phyloP scores from a whole-genome alignment of 2,113 vertebrate species.

The Urocolius indicus region DNA sequence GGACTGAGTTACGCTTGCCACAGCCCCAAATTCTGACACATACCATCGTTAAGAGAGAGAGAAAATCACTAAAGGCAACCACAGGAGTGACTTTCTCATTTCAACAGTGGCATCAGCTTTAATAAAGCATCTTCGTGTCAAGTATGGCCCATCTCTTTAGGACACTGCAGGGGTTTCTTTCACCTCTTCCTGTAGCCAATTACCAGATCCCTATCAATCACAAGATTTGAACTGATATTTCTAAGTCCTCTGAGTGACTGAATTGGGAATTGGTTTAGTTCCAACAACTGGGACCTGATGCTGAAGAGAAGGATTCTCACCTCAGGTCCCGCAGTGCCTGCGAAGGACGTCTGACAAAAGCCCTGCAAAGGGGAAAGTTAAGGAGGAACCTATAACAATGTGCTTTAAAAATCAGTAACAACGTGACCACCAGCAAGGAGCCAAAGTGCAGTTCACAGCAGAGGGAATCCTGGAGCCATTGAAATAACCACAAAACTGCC shows the following conservation, averaged over 20 bases:
- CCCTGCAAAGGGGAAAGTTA: neutral
- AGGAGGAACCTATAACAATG: neutral
- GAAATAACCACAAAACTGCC: neutral
- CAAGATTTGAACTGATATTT: neutral
- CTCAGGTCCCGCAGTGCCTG: neutral
- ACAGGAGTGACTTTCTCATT: neutral
- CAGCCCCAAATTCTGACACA: neutral
- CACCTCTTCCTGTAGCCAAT: neutral
- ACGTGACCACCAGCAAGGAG: accelerated
- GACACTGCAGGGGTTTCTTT: neutral
- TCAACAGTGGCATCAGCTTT: neutral
- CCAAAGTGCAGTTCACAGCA: neutral
- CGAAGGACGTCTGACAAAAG: neutral
- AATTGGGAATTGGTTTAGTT: neutral
- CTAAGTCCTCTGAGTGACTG: neutral
- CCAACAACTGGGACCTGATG: neutral
- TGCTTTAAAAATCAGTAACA: neutral
- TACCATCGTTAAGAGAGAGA: neutral
- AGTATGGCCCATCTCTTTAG: neutral
- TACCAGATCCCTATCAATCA: neutral
- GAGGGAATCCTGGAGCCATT: neutral
- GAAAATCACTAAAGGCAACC: neutral
- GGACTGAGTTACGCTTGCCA: neutral
- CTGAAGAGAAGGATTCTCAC: neutral
- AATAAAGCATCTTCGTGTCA: neutral